Evolutionary conservation across 2,888 invertebrate species (phyloP).

Genomic region (Ichneumoninae sp.): DNA sequence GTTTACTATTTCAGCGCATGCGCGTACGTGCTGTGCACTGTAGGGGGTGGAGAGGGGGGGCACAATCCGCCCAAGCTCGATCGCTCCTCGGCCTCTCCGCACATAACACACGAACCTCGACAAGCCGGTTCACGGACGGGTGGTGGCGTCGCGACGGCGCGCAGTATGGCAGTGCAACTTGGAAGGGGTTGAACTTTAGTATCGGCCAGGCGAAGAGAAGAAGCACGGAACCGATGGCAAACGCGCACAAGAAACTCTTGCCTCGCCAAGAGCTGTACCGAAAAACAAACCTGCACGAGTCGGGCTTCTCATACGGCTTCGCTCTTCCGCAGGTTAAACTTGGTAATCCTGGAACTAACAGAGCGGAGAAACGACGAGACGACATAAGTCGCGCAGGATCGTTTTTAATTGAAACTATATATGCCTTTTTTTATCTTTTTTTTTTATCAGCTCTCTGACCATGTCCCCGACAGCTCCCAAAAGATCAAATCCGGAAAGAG

Average conservation of each 20-base stretch:
- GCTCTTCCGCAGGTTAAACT: background rate
- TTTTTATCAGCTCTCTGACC: too few species aligned
- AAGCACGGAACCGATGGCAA: slow-evolving; percentile 18
- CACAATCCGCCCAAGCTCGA: slow-evolving; percentile 56
- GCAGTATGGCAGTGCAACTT: slow-evolving; percentile 27
- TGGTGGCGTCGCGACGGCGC: slow-evolving; percentile 59
- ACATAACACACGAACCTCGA: slow-evolving; percentile 44
- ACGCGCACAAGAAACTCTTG: slow-evolving; percentile 7
- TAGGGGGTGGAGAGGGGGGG: slow-evolving; percentile 61
- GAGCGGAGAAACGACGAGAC: background rate
- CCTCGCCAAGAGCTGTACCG: background rate
- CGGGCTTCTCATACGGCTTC: background rate
- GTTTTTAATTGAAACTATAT: too few species aligned
- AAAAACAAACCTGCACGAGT: background rate
- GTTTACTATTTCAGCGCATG: slow-evolving; percentile 82
- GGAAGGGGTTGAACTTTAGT: slow-evolving; percentile 14
- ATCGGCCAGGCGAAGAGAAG: slow-evolving; percentile 40
- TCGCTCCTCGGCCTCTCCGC: slow-evolving; percentile 43
- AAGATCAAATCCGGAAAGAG: too few species aligned
- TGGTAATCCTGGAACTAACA: background rate
- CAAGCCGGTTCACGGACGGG: slow-evolving; percentile 42
- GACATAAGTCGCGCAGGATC: too few species aligned
- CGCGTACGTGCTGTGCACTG: slow-evolving; percentile 70
- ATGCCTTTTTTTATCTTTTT: too few species aligned
- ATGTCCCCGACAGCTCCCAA: too few species aligned